A percentile compares a stretch with the other conserved stretches of the same genome.
phyloP scores from a whole-genome alignment of 2,113 vertebrate species.

The Sprattus sprattus region DNA sequence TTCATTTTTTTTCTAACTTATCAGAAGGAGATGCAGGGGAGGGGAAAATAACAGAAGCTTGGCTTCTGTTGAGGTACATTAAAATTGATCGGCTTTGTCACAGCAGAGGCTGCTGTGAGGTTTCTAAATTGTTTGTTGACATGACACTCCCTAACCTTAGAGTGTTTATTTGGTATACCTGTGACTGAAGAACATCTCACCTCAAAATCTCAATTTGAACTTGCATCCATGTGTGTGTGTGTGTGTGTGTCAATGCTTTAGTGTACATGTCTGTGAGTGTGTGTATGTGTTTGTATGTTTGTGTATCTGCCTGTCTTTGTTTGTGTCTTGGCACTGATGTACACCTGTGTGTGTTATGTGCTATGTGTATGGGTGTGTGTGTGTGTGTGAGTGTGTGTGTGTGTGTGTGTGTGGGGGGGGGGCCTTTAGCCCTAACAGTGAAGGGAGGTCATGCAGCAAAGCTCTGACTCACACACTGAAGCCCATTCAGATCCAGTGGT shows the following conservation, averaged over 20 bases:
- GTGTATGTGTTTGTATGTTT: not conserved
- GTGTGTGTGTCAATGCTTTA: not conserved
- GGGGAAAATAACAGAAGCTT: not conserved
- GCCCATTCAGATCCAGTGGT: too few species aligned
- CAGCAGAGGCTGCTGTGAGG: constrained; percentile 30
- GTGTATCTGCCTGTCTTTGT: not conserved
- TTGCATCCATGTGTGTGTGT: not conserved
- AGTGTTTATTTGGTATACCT: constrained; percentile 17
- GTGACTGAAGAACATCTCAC: not conserved
- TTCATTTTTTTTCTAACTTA: constrained; percentile 48
- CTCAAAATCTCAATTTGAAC: constrained; percentile 1
- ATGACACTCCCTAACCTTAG: constrained; percentile 41
- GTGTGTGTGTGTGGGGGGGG: too few species aligned
- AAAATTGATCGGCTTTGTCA: constrained; percentile 55
- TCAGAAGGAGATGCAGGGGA: constrained; percentile 37
- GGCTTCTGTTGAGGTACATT: constrained; percentile 49
- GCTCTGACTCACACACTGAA: too few species aligned
- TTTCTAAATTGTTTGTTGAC: constrained; percentile 42
- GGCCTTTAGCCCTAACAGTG: too few species aligned
- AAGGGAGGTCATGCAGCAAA: too few species aligned
- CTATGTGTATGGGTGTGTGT: too few species aligned
- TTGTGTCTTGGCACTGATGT: too few species aligned
- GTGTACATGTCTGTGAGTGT: not conserved
- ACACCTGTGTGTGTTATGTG: too few species aligned
- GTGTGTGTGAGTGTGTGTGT: too few species aligned